Evolutionary conservation across 2,797 vertebrate species (phyloP).

Genomic region (Aythya fuligula): DNA sequence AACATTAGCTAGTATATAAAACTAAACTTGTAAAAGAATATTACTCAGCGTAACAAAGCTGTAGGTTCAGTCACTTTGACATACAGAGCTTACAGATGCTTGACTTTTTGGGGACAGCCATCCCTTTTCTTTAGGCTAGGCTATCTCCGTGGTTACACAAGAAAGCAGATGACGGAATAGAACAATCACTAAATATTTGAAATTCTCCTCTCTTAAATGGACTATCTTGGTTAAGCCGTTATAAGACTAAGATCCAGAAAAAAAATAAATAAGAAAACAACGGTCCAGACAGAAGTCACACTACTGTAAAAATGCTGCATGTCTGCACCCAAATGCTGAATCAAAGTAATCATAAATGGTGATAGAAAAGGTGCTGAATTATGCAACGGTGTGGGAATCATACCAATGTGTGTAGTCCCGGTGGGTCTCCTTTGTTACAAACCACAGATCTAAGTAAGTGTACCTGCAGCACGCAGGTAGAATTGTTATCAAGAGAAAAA

Average conservation of each 20-base stretch:
- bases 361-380: background rate
- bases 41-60: background rate
- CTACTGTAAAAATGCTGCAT: background rate
- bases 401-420: background rate
- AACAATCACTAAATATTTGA: background rate
- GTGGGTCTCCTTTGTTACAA: background rate
- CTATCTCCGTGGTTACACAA: background rate
- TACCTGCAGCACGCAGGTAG: background rate
- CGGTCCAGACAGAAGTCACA: fast-evolving
- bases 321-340: background rate
- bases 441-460: background rate
- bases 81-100: background rate
- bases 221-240: background rate
- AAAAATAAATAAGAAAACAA: background rate
- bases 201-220: background rate
- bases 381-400: background rate
- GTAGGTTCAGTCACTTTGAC: background rate
- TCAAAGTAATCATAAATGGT: background rate
- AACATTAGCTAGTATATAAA: background rate
- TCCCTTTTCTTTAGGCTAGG: background rate
- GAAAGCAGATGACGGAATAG: background rate
- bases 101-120: background rate
- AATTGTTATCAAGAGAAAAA: background rate
- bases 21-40: background rate
- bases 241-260: background rate